Conservation (phyloP, 2,113 vertebrate genomes). For the Xiphias gladius region DNA sequence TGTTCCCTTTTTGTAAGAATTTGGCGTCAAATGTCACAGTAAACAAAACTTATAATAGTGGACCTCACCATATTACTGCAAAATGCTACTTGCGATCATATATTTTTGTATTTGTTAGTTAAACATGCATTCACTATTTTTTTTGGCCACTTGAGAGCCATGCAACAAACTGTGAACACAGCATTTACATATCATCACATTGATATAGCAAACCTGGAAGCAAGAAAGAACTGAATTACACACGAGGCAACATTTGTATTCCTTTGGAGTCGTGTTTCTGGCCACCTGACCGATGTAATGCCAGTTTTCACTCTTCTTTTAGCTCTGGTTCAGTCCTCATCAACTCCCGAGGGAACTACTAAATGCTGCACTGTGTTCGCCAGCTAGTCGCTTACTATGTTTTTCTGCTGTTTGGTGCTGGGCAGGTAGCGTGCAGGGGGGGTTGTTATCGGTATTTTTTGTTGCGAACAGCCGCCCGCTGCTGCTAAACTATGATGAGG, state of each 20-base stretch:
- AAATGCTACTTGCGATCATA: neutral
- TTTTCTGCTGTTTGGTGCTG: neutral
- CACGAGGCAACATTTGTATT: neutral
- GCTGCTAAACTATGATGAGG: too few relatives aligned
- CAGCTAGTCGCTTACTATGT: neutral
- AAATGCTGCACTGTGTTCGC: neutral
- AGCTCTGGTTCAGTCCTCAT: neutral
- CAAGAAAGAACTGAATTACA: neutral
- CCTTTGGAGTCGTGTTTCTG: neutral
- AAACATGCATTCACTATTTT: too few relatives aligned
- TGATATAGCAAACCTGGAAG: neutral
- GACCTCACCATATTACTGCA: too few relatives aligned
- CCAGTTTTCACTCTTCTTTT: neutral
- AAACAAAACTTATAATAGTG: neutral
- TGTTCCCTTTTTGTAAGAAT: too few relatives aligned
- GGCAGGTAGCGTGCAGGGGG: neutral
- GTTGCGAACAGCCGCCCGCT: neutral
- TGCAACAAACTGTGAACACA: neutral
- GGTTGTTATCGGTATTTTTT: neutral
- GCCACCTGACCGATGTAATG: neutral
- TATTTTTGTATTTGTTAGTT: neutral
- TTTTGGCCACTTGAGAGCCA: neutral
- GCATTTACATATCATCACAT: neutral
- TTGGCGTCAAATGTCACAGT: neutral
- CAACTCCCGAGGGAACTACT: neutral